Evolutionary conservation across 2,797 vertebrate species (phyloP), one percentile per base, ranked within the genome.

Genomic region (Urophycis tenuis): DNA sequence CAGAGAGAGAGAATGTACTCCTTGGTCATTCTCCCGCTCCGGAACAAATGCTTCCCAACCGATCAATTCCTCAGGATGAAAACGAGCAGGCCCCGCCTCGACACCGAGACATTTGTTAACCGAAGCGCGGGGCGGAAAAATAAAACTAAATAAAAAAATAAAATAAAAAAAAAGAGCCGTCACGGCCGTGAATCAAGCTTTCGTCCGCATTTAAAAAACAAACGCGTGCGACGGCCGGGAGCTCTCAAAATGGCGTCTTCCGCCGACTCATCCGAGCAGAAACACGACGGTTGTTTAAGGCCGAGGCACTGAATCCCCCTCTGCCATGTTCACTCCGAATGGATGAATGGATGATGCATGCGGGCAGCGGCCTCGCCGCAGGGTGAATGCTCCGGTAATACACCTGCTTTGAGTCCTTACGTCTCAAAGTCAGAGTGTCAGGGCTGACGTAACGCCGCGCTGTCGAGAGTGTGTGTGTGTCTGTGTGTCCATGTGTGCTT

Each of bases 231-330:
- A 84, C 84, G 41, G 80, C 67, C 75, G 72, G 73, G 19, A 80
- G 41, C 12, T 83, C 76, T 41, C 3, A 79, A 80, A 85, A 88
- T 67, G 14, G 8, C 74, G 74, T 49, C 73, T 81, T 77, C 84
- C 72, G 78, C 82, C 77, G 45, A 49, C 41, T 49, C 17, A 1
- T 3, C 5, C 17, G 11, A 74, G 81, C 78, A 72, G 67, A 32
- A 79, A 82, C 34, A 45, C 12, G 29, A 14, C 7, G 1, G 73
- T 80, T 33, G 77, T 74, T 78, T 78, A 82, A 84, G 71, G 78
- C 78, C 36, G 60, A 81, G 75, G 36, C 33, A 3, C 49, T 74
- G 33, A 32, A 31, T 45, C 69, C 74, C 76, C 19, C 34, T 77
- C 77, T 72, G 49, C 12, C 32, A 15, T n/a, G 75, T 74, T 79